phyloP scores from a whole-genome alignment of 1,140 invertebrate genomes.

The Chionoecetes opilio region DNA sequence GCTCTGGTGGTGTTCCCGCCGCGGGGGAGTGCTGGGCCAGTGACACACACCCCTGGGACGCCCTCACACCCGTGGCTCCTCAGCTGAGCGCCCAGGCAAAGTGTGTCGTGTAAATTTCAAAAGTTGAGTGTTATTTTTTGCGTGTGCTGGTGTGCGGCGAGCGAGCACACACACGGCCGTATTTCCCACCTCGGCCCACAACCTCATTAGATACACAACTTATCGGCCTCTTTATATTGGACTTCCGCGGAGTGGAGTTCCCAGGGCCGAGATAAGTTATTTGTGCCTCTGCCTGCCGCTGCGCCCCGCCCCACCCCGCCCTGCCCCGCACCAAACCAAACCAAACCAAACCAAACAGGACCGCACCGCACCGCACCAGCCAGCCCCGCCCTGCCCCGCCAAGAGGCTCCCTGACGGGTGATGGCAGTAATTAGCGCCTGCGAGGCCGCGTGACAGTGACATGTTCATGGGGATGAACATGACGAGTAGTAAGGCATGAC shows the following conservation, averaged over 20 bases:
- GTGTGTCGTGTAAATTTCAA: constrained; percentile 17
- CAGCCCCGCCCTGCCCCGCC: not conserved
- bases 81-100: not conserved
- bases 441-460: not conserved
- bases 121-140: constrained; percentile 18
- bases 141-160: not conserved
- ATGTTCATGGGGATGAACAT: not conserved
- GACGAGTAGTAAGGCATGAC: not conserved
- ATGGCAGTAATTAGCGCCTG: not conserved
- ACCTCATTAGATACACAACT: constrained; percentile 10
- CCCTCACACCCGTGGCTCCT: not conserved
- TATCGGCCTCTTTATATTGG: constrained; percentile 29
- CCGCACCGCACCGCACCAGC: not conserved
- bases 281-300: not conserved
- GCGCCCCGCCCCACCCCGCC: not conserved
- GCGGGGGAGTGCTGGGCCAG: not conserved
- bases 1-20: not conserved
- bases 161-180: not conserved
- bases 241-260: constrained; percentile 13
- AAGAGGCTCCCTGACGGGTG: not conserved
- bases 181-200: constrained; percentile 24
- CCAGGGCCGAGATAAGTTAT: not conserved
- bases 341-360: not conserved
- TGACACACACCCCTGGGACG: not conserved
- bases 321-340: not conserved